phyloP scores from a whole-genome alignment of 2,888 invertebrate genomes.

The Parnassius orleans region DNA sequence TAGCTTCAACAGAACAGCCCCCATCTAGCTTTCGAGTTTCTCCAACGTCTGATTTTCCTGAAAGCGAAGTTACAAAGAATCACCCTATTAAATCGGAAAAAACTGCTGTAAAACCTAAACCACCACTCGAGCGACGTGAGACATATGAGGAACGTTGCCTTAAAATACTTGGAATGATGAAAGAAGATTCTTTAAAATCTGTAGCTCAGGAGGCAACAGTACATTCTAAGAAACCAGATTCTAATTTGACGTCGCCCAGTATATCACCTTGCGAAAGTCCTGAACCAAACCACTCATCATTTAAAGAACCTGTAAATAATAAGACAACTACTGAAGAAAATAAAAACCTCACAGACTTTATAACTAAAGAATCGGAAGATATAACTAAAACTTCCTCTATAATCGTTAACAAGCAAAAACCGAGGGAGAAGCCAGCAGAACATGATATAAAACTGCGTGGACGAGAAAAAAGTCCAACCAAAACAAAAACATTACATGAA shows the following conservation, averaged over 20 bases:
- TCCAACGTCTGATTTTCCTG: constrained; percentile 50
- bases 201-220: constrained; percentile 38
- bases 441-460: constrained; percentile 1
- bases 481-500: background rate
- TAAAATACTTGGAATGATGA: constrained; percentile 84
- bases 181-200: constrained; percentile 52
- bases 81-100: constrained; percentile 43
- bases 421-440: constrained; percentile 1
- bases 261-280: constrained; percentile 59
- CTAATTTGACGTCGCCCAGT: constrained; percentile 50
- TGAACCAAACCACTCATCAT: constrained; percentile 37
- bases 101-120: constrained; percentile 67
- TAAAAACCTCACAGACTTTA: constrained; percentile 44
- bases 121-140: constrained; percentile 83
- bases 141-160: constrained; percentile 87
- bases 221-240: constrained; percentile 36
- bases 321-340: constrained; percentile 26
- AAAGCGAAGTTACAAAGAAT: constrained; percentile 54
- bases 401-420: constrained; percentile 1
- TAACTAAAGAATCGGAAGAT: constrained; percentile 46
- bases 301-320: constrained; percentile 29
- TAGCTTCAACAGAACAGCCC: constrained; percentile 64
- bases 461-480: background rate
- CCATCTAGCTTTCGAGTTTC: constrained; percentile 65
- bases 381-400: constrained; percentile 35